Evolutionary conservation across 2,888 invertebrate genomes (phyloP).

Genomic region (Dilophus febrilis): DNA sequence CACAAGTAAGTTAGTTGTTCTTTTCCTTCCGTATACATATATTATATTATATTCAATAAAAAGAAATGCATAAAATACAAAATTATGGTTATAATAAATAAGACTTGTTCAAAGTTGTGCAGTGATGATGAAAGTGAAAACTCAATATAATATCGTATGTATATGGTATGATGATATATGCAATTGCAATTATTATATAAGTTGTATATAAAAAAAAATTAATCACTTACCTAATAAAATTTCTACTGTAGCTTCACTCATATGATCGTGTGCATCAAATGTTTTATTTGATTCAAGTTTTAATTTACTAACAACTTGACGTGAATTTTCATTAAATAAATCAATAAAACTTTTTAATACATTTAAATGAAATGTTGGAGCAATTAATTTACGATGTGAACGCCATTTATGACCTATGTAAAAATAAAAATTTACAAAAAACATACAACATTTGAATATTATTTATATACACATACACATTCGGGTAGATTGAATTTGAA

Average conservation of each 20-base stretch:
- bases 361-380: conserved; percentile 77
- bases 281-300: conserved; percentile 46
- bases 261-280: conserved; percentile 68
- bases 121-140: too few relatives aligned
- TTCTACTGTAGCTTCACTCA: conserved; percentile 72
- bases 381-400: conserved; percentile 67
- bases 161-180: too few relatives aligned
- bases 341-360: conserved; percentile 74
- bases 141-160: too few relatives aligned
- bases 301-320: conserved; percentile 53
- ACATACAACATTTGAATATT: too few relatives aligned
- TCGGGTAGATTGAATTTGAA: too few relatives aligned
- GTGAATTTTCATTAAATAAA: conserved; percentile 67
- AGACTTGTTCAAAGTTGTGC: too few relatives aligned
- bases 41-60: too few relatives aligned
- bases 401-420: conserved; percentile 59
- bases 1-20: too few relatives aligned
- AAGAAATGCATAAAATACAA: too few relatives aligned
- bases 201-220: background rate
- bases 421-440: background rate
- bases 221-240: conserved; percentile 50
- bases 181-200: conserved; percentile 55
- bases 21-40: too few relatives aligned
- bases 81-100: too few relatives aligned
- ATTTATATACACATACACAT: too few relatives aligned